Evolutionary conservation across 2,888 invertebrate species (phyloP).

Genomic region (Neoaliturus tenellus): DNA sequence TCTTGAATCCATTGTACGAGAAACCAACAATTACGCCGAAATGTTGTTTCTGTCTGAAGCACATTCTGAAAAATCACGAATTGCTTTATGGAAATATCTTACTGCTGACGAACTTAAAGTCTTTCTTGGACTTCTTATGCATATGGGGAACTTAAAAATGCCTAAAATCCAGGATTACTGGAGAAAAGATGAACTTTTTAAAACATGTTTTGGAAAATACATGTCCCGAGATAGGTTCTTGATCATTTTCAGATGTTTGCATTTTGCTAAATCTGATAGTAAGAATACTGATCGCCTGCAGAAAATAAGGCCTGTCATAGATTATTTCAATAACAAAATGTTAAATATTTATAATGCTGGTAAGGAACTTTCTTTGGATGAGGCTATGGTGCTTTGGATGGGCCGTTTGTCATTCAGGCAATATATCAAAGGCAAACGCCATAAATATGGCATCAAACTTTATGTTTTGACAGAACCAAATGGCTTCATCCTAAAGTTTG

Average conservation of each 20-base stretch:
- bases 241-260: constrained; percentile 47
- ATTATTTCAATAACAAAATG: constrained; percentile 25
- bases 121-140: constrained; percentile 56
- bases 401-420: not conserved
- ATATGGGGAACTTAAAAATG: constrained; percentile 56
- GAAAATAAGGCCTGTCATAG: not conserved
- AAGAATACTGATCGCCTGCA: not conserved
- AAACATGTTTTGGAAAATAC: constrained; percentile 11
- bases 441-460: constrained; percentile 45
- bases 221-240: constrained; percentile 56
- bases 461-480: not conserved
- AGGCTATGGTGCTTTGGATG: constrained; percentile 11
- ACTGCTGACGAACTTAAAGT: constrained; percentile 3
- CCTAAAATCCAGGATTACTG: constrained; percentile 56
- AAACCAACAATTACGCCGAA: not conserved
- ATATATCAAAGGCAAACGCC: constrained; percentile 25
- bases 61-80: not conserved
- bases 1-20: not conserved
- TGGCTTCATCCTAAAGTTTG: constrained; percentile 6
- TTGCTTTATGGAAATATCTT: constrained; percentile 7
- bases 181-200: constrained; percentile 41
- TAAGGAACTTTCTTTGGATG: constrained; percentile 7
- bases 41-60: not conserved
- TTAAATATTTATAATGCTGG: not conserved
- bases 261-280: not conserved